Base-by-base conservation (phyloP, 2,113 vertebrate species). In the Salvelinus alpinus region DNA sequence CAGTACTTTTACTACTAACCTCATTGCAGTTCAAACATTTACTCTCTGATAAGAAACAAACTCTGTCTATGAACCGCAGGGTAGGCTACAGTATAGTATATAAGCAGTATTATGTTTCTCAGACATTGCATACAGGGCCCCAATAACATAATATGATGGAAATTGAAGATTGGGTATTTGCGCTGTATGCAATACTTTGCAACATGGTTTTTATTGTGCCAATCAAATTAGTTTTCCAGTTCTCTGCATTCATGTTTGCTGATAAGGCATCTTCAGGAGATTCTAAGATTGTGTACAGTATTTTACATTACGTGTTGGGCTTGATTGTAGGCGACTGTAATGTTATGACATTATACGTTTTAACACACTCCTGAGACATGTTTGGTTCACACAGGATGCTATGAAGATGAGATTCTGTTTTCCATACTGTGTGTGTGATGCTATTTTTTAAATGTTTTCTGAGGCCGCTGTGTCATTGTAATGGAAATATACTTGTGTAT, bases 391-490 rank as follows among this genome's bases (percentile, higher is more conserved):
- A 81, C 76, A 77, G 85, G 77, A 38, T 31, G 60, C 75, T 71
- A 73, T 62, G 34, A 57, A 78, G 54, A 71, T 4, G 3, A 34
- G 47, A n/a, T 74, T 76, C 74, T 80, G 70, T 79, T 44, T 44
- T 75, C 71, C 78, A 84, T 85, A 80, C 83, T 14, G 75, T 85
- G 75, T 85, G 80, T 84, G 25, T 80, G 38, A 16, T 70, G 44
- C 73, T 78, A 94, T 92, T 94, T 93, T 94, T 92, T 0, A 8
- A 38, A 92, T 91, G 89, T 93, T 95, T 92, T 87, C 80, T 87
- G 86, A 91, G 88, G 88, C 95, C 93, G 94, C 93, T 91, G 89
- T 93, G 27, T 20, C 91, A 79, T 91, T 91, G 88, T 93, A 91
- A 89, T 84, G 83, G 85, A 90, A 92, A 88, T 87, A 92, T 93